Conservation (phyloP, 2,113 vertebrate species). For the Emydocephalus ijimae region DNA sequence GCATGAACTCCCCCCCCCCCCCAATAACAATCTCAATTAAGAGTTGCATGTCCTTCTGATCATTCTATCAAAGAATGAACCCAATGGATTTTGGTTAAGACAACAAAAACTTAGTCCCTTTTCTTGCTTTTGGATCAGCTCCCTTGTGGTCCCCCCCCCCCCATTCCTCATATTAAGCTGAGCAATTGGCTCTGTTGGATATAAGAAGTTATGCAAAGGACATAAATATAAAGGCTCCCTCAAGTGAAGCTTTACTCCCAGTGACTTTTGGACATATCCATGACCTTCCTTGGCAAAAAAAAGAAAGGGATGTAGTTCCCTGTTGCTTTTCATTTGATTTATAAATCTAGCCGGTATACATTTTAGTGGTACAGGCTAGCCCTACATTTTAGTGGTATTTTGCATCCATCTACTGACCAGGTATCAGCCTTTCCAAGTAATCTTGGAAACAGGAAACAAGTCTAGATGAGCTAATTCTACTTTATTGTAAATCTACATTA, state of each 20-base stretch:
- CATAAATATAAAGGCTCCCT: not conserved
- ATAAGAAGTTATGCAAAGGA: not conserved
- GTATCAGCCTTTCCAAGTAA: not conserved
- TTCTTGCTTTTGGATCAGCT: not conserved
- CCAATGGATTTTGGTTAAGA: constrained; percentile 3
- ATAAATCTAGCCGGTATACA: not conserved
- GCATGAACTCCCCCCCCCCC: not conserved
- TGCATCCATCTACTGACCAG: not conserved
- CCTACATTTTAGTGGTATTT: not conserved
- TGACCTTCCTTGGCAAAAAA: not conserved
- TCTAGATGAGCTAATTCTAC: not conserved
- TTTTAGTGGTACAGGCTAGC: no score
- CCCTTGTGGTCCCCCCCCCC: not conserved
- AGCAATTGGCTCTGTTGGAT: not conserved
- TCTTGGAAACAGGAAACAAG: not conserved
- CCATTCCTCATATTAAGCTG: not conserved
- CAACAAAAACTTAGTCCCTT: not conserved
- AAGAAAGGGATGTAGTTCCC: not conserved
- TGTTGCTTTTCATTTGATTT: not conserved
- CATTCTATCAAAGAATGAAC: not conserved
- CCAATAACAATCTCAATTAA: constrained; percentile 12
- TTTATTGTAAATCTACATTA: not conserved
- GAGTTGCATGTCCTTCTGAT: not conserved
- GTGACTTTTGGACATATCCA: not conserved
- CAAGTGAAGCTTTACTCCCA: not conserved